Conservation (phyloP, 2,113 vertebrate species). For the Sapayoa aenigma region DNA sequence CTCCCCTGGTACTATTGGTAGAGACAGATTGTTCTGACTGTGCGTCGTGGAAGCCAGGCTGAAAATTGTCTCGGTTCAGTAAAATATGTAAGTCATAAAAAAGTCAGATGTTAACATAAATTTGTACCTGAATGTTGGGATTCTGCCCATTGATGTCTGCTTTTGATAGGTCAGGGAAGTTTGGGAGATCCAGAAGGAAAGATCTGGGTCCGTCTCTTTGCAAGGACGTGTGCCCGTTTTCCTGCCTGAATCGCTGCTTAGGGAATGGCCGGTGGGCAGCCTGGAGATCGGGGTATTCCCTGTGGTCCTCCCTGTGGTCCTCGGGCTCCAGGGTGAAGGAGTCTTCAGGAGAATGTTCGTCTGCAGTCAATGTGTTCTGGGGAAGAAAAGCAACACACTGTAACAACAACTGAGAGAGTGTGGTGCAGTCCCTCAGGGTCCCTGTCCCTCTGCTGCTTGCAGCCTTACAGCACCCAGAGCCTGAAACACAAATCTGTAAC, state of each 20-base stretch:
- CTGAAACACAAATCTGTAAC: not conserved
- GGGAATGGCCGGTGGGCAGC: constrained; percentile 74
- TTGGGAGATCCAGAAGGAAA: constrained; percentile 92
- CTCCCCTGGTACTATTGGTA: not conserved
- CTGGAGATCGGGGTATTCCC: constrained; percentile 74
- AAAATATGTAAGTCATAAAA: not conserved
- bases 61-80: not conserved
- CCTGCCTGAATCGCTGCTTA: constrained; percentile 77
- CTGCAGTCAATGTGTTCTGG: constrained; percentile 79
- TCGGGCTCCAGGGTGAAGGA: constrained; percentile 74
- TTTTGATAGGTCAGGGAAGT: constrained; percentile 96
- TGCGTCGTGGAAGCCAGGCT: not conserved
- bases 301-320: constrained; percentile 67
- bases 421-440: not conserved
- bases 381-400: not conserved
- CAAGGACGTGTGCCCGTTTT: constrained; percentile 72
- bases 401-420: not conserved
- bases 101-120: not conserved
- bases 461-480: not conserved
- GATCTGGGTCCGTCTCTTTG: constrained; percentile 88
- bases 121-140: constrained; percentile 94
- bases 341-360: constrained; percentile 69
- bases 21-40: not conserved
- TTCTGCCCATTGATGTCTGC: constrained; percentile 96
- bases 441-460: accelerated